These are phyloP conservation scores for Sus cebifrons DNA, from an alignment of 2,797 vertebrate genomes.

Conservation along the genomic window DNA sequence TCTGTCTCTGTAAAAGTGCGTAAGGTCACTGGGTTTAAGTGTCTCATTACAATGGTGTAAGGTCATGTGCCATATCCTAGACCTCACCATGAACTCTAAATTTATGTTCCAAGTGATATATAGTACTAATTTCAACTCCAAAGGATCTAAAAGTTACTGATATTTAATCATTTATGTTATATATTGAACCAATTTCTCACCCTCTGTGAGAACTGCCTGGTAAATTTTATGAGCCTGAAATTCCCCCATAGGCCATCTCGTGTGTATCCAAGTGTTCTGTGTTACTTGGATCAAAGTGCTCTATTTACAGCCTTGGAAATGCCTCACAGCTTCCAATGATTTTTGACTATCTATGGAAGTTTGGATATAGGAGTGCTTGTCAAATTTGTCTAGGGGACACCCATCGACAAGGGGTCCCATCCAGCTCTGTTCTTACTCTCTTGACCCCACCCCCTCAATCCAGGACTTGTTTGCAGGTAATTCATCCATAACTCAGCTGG, in stretches of 20 bases:
- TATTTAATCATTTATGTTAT: conserved; percentile 62
- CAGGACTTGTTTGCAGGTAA: background rate
- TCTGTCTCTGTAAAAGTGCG: background rate
- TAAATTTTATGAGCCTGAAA: conserved; percentile 47
- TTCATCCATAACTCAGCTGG: background rate
- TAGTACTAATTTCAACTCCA: conserved; percentile 65
- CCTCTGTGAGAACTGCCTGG: conserved; percentile 34
- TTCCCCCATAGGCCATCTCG: background rate
- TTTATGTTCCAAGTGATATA: conserved; percentile 61
- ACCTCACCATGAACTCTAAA: conserved; percentile 50
- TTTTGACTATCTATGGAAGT: background rate
- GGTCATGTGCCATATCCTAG: background rate
- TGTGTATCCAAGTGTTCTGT: background rate
- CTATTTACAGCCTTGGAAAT: background rate
- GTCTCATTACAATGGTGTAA: conserved; percentile 19
- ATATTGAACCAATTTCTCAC: conserved; percentile 54
- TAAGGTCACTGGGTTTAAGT: background rate
- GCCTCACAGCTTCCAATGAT: background rate
- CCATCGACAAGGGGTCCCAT: background rate
- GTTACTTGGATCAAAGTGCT: background rate
- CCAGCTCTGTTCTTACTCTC: background rate
- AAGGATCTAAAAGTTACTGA: conserved; percentile 57
- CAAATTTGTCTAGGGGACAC: background rate
- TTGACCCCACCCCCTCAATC: background rate
- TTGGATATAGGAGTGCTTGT: background rate